Conservation (phyloP, 1,140 invertebrate genomes). For the Nixonia krombeini region DNA sequence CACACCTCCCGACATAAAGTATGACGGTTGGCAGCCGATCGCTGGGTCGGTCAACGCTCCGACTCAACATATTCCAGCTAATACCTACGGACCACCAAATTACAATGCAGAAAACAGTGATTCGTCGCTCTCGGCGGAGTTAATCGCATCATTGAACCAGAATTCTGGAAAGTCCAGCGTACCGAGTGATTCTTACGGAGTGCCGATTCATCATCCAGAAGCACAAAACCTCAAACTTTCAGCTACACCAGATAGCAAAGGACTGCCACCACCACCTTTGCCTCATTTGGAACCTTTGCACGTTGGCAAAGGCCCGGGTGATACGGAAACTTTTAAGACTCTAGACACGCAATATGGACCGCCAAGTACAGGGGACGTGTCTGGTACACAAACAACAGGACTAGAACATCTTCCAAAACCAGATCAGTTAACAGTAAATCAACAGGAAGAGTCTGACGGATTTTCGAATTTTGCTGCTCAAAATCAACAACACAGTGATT, state of each 20-base stretch:
- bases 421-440: slow-evolving; percentile 22
- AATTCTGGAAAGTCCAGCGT: slow-evolving; percentile 46
- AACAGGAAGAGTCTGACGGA: too few species aligned
- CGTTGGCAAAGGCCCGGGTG: slow-evolving; percentile 51
- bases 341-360: slow-evolving; percentile 27
- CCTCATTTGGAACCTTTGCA: slow-evolving; percentile 65
- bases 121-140: slow-evolving; percentile 25
- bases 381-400: slow-evolving; percentile 68
- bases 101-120: slow-evolving; percentile 15
- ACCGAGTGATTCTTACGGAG: slow-evolving; percentile 67
- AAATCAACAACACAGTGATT: too few species aligned
- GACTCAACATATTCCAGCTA: slow-evolving; percentile 37
- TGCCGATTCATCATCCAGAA: slow-evolving; percentile 63
- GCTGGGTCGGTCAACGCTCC: slow-evolving; percentile 73
- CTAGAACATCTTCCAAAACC: slow-evolving; percentile 66
- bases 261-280: slow-evolving; percentile 68
- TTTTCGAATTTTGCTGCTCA: too few species aligned
- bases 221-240: slow-evolving; percentile 59
- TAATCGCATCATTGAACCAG: slow-evolving; percentile 17
- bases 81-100: slow-evolving; percentile 24
- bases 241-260: slow-evolving; percentile 48
- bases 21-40: slow-evolving; percentile 88
- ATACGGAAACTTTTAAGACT: slow-evolving; percentile 22
- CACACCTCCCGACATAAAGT: slow-evolving; percentile 81
- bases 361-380: slow-evolving; percentile 54